Conservation (phyloP, 2,797 vertebrate genomes). For the Basileuterus tristriatus region DNA sequence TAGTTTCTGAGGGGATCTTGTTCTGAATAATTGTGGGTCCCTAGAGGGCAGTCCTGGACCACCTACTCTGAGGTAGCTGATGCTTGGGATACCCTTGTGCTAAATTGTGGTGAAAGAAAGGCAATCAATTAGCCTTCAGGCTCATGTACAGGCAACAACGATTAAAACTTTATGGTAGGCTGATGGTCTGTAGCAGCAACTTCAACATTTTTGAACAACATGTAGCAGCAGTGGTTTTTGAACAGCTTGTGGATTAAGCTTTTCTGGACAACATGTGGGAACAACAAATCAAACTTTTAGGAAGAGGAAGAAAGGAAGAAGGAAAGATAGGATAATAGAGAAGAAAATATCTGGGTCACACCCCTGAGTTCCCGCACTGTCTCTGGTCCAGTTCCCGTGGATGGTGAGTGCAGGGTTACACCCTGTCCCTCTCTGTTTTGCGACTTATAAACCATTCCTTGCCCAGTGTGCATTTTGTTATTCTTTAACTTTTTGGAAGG, state of each 20-base stretch:
- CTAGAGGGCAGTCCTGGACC: neutral
- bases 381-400: neutral
- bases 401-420: neutral
- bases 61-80: neutral
- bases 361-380: neutral
- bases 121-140: neutral
- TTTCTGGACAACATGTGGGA: neutral
- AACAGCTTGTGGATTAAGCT: neutral
- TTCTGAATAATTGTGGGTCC: neutral
- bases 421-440: neutral
- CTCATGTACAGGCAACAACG: neutral
- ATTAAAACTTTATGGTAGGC: neutral
- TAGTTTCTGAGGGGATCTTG: neutral
- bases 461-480: neutral
- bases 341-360: neutral
- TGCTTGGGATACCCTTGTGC: neutral
- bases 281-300: neutral
- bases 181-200: no score
- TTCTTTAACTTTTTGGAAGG: neutral
- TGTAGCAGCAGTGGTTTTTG: neutral
- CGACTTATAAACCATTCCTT: neutral
- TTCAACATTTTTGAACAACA: neutral
- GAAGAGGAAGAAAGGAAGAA: neutral
- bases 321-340: no score
- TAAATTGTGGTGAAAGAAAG: neutral